phyloP scores from a whole-genome alignment of 2,888 invertebrate genomes.

The Mythimna albipuncta region DNA sequence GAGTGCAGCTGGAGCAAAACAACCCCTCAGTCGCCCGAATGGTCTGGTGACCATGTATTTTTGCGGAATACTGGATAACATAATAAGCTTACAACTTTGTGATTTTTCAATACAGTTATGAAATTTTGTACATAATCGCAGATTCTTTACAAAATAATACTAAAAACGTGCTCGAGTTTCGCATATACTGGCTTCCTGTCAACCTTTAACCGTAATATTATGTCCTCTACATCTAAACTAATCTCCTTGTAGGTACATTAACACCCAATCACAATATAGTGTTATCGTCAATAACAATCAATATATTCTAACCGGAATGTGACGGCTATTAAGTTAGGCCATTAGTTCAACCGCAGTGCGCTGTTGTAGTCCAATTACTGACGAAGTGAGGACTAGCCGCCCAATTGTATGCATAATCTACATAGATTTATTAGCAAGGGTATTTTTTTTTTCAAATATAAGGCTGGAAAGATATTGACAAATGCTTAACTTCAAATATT shows the following conservation, averaged over 20 bases:
- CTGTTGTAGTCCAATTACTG: constrained; percentile 59
- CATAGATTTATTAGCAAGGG: constrained; percentile 20
- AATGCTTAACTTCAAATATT: too few relatives aligned
- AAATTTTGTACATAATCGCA: too few relatives aligned
- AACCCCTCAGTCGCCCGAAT: too few relatives aligned
- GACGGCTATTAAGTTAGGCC: constrained; percentile 49
- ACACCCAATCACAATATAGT: neutral
- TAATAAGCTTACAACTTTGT: too few relatives aligned
- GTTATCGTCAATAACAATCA: constrained; percentile 28
- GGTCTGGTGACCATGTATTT: too few relatives aligned
- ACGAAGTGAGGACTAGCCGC: constrained; percentile 32
- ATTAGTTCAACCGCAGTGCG: constrained; percentile 58
- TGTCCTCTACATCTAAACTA: neutral
- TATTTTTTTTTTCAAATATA: neutral
- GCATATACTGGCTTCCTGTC: neutral
- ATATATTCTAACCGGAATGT: constrained; percentile 34
- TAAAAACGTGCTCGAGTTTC: too few relatives aligned
- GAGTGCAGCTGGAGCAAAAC: too few relatives aligned
- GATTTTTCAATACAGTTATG: too few relatives aligned
- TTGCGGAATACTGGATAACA: too few relatives aligned
- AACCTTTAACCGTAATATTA: neutral
- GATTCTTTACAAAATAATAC: too few relatives aligned
- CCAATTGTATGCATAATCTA: constrained; percentile 35
- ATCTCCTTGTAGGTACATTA: neutral
- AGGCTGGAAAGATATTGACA: too few relatives aligned